Base-by-base conservation (phyloP, 2,888 invertebrate genomes). In the Alcis repandata region DNA sequence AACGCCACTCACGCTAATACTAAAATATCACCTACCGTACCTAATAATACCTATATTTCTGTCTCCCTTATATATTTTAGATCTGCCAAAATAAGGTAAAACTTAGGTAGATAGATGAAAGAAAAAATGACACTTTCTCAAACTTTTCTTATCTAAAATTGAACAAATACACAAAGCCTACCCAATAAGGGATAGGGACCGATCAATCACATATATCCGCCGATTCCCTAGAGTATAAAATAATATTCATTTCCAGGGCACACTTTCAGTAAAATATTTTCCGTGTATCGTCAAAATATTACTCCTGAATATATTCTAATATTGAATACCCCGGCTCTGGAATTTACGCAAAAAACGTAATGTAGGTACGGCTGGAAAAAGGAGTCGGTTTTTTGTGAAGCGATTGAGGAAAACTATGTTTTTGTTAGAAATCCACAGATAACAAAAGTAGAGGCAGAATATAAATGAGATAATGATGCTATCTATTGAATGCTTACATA, bases 241-340 rank as follows among this genome's bases (percentile, higher is more conserved):
- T 57, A 62, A 62, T 51, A 58, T 58, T 53, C 52, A 53, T 53
- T 48, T 43, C 38, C 59, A 49, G 52, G 57, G 69, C 67, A 68
- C 62, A 19, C 54, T 54, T 75, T 69, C 63, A 46, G 58, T 53
- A 20, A 65, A 74, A 75, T 71, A 75, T 76, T 75, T 64, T 69
- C 62, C 68, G 63, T 63, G 70, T 62, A 72, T 68, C 66, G 70
- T 61, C 63, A 65, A 73, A 75, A 75, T 73, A 72, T 73, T 69
- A 63, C 59, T 41, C 57, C 61, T 61, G 66, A 65, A 72, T 77
- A 71, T 79, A 74, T 77, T 79, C 73, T 71, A 72, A 79, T 80
- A 80, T 78, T 54, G 69, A 67, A 72, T 70, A 61, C 78, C 71
- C 62, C 54, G 75, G 71, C 54, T 46, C 56, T 51, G 41, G 53